Percentiles rank a stretch among this genome's conserved stretches.
Conservation (phyloP, 2,797 vertebrate genomes). For the Myripristis murdjan region DNA sequence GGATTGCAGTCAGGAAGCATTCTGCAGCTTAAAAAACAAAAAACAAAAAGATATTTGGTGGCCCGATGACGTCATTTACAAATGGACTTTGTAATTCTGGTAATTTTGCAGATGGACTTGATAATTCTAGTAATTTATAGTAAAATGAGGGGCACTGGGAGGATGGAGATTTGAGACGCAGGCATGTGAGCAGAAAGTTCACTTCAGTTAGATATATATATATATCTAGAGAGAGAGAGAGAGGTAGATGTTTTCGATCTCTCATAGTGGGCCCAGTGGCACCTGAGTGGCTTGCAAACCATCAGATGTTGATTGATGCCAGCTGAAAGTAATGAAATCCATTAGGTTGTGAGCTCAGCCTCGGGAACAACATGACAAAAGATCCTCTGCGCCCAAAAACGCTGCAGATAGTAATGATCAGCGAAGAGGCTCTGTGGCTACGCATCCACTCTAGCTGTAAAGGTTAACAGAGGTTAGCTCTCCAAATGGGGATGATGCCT, state of each 20-base stretch:
- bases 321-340: background rate
- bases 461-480: constrained; percentile 39
- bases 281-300: background rate
- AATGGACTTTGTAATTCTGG: no score
- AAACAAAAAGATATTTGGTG: background rate
- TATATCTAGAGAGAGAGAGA: no score
- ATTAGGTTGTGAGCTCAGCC: no score
- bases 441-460: constrained; percentile 27
- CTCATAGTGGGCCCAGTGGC: background rate
- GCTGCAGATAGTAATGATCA: background rate
- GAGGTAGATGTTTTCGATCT: no score
- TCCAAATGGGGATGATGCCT: constrained; percentile 32
- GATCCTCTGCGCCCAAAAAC: background rate
- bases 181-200: no score
- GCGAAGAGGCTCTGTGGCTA: constrained; percentile 10
- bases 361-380: background rate
- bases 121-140: no score
- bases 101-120: no score
- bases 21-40: background rate
- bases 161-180: no score
- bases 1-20: constrained; percentile 8
- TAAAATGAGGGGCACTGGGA: no score
- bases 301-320: background rate
- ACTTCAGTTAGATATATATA: no score
- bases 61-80: background rate